Percentiles rank a stretch among this genome's conserved stretches.
Evolutionary conservation across 2,888 invertebrate genomes (phyloP).

Genomic region (Catocala nupta): DNA sequence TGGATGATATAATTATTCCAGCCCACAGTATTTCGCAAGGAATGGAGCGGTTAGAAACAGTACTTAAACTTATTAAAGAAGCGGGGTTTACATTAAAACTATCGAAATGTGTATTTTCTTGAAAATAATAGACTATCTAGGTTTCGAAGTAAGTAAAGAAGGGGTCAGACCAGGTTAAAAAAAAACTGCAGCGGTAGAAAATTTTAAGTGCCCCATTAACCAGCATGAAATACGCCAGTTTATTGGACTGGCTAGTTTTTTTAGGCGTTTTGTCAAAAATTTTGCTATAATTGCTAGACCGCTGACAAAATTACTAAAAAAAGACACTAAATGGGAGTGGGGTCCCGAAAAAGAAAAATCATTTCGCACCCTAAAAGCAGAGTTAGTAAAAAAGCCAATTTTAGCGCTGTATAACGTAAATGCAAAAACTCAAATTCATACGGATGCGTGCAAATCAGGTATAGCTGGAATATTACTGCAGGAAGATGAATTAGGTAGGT

Average conservation of each 20-base stretch:
- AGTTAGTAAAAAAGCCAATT: slow-evolving; percentile 47
- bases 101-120: slow-evolving; percentile 17
- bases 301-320: slow-evolving; percentile 5
- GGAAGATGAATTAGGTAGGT: slow-evolving; percentile 22
- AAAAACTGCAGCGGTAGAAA: slow-evolving; percentile 10
- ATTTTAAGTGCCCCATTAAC: slow-evolving; percentile 5
- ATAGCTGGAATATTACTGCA: slow-evolving; percentile 59
- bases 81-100: slow-evolving; percentile 16
- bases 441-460: slow-evolving; percentile 59
- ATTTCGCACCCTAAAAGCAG: slow-evolving; percentile 45
- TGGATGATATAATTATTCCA: slow-evolving; percentile 20
- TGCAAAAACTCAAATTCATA: slow-evolving; percentile 55
- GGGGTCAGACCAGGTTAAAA: slow-evolving; percentile 15
- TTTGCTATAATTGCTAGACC: slow-evolving; percentile 11
- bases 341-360: slow-evolving; percentile 34
- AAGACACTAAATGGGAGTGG: slow-evolving; percentile 2
- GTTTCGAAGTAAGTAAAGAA: slow-evolving; percentile 11
- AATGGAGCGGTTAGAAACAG: slow-evolving; percentile 9
- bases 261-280: slow-evolving; percentile 11
- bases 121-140: slow-evolving; percentile 12
- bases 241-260: slow-evolving; percentile 13
- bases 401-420: slow-evolving; percentile 51
- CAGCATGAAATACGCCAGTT: slow-evolving; percentile 18
- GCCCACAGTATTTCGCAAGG: neutral
- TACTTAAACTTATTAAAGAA: neutral